Evolutionary conservation across 2,888 invertebrate species (phyloP).

Genomic region (Drosophila paranaensis): DNA sequence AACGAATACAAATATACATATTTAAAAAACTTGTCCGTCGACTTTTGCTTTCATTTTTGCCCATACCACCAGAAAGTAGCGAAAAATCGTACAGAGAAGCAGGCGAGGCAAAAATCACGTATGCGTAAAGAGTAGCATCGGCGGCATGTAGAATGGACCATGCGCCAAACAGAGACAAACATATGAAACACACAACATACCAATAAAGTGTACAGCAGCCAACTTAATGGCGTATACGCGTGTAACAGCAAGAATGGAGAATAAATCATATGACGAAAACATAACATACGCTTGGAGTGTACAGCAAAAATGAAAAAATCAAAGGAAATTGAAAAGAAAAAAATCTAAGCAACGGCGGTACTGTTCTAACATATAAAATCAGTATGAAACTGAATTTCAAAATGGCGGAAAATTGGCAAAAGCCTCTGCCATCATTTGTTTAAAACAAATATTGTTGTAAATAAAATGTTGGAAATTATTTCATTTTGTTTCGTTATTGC

Average conservation of each 20-base stretch:
- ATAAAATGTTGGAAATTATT: constrained; percentile 6
- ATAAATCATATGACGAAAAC: constrained; percentile 75
- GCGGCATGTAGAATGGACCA: constrained; percentile 10
- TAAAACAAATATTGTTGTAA: constrained; percentile 7
- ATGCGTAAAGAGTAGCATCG: constrained; percentile 60
- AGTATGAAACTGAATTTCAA: constrained; percentile 43
- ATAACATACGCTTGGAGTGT: constrained; percentile 56
- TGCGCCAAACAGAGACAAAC: constrained; percentile 50
- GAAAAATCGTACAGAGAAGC: constrained; percentile 59
- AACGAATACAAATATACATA: constrained; percentile 29
- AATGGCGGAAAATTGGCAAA: constrained; percentile 47
- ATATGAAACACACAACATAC: constrained; percentile 28
- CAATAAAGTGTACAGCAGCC: constrained; percentile 45
- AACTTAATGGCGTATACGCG: constrained; percentile 69
- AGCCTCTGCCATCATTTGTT: not conserved
- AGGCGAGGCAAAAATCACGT: constrained; percentile 69
- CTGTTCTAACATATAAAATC: constrained; percentile 35
- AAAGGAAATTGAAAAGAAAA: constrained; percentile 30
- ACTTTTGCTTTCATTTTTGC: constrained; percentile 83
- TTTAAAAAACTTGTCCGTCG: constrained; percentile 76
- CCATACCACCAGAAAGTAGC: constrained; percentile 56
- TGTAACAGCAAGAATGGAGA: constrained; percentile 46
- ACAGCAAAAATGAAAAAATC: constrained; percentile 42
- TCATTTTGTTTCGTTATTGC: constrained; percentile 6
- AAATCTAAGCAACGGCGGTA: constrained; percentile 24